Evolutionary conservation across 2,888 invertebrate species (phyloP), one percentile per base, ranked within the genome.

Genomic region (Drosophila kokeensis): DNA sequence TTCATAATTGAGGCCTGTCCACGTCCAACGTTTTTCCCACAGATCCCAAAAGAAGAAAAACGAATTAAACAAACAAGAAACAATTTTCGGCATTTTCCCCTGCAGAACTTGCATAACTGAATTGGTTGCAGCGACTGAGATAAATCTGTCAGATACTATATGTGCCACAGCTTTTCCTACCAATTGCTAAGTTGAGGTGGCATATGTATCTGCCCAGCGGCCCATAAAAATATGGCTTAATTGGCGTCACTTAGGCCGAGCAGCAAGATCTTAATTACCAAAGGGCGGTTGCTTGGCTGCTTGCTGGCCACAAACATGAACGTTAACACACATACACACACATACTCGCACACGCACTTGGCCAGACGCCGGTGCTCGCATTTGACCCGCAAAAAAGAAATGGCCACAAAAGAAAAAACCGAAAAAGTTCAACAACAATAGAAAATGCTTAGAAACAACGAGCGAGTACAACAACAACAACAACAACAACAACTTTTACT

Each of bases 401-500:
- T 74, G 70, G 45, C 59, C 69, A 24, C 70, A 73, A 79, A 65
- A 76, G 73, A 36, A 54, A 68, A 76, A 76, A 73, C 61, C 63
- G 34, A 79, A 69, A 73, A 64, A 73, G 61, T 63, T 76, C 71
- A 71, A 50, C 78, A 75, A 78, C 75, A 75, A 78, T 78, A 66
- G 78, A 75, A 79, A 79, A 78, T 72, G 72, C 55, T 68, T 72
- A 72, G 78, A 73, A 77, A 77, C 78, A 73, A 49, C 73, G 63
- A 61, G 61, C 29, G 8, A 55, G 55, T 55, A 29, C 62, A 55
- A 64, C 79, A 82, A 70, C 73, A 48, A 29, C 62, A 55, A 64
- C 79, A 82, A 70, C 73, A 48, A 40, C 40, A 84, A 73, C 83
- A 81, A 81, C 87, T 90, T 90, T 90, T 90, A 89, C 90, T 90